phyloP scores from a whole-genome alignment of 2,797 vertebrate species.

The Bovichtus variegatus region DNA sequence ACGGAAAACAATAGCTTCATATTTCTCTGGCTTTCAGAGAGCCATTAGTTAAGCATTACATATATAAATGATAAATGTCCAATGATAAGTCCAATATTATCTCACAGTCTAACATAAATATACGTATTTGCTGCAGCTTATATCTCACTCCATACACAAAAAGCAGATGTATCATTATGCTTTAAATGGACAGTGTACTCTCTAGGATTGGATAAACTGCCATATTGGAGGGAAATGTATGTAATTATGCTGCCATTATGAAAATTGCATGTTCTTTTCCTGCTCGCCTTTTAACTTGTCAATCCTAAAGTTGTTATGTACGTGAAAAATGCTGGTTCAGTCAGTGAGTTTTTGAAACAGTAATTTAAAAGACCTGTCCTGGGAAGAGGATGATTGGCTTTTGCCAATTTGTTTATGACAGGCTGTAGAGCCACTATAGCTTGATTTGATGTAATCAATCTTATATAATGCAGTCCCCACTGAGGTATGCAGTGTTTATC shows the following conservation, averaged over 20 bases:
- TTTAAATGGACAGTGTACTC: background rate
- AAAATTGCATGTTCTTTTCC: background rate
- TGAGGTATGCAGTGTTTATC: slow-evolving; percentile 35
- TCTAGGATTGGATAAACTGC: background rate
- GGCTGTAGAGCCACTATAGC: slow-evolving; percentile 33
- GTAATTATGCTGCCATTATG: slow-evolving; percentile 9
- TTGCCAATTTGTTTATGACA: slow-evolving; percentile 51
- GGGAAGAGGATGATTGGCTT: slow-evolving; percentile 47
- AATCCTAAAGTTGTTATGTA: slow-evolving; percentile 19
- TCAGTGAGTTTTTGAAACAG: background rate
- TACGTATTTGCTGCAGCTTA: slow-evolving; percentile 2
- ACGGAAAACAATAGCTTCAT: background rate
- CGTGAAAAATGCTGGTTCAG: slow-evolving; percentile 8
- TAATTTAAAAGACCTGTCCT: slow-evolving; percentile 24
- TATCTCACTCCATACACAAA: slow-evolving; percentile 12
- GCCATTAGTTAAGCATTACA: background rate
- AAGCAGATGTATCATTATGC: background rate
- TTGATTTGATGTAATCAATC: slow-evolving; percentile 55
- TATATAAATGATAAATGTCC: background rate
- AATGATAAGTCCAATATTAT: background rate
- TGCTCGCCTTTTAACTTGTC: slow-evolving; percentile 33
- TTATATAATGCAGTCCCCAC: slow-evolving; percentile 42
- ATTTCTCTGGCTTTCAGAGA: background rate
- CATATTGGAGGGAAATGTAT: slow-evolving; percentile 5
- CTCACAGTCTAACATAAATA: slow-evolving; percentile 2